phyloP scores from a whole-genome alignment of 2,888 invertebrate species.

The Lacanobia oleracea region DNA sequence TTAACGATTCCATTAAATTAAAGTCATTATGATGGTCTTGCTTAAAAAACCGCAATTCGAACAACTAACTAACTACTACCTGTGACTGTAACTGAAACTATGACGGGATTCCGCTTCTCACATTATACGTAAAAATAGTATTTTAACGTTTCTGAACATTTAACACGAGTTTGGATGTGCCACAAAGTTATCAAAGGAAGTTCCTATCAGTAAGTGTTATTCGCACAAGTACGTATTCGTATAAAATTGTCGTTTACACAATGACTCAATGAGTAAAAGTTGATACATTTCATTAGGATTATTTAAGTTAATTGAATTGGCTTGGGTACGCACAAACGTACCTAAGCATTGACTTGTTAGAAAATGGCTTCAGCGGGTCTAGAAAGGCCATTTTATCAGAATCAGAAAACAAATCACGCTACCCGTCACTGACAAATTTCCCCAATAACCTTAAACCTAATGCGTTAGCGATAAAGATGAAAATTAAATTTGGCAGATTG shows the following conservation, averaged over 20 bases:
- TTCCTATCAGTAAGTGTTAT: conserved; percentile 62
- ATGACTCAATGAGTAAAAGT: conserved; percentile 59
- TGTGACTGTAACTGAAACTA: no score
- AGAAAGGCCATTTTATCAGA: no score
- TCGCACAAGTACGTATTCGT: conserved; percentile 37
- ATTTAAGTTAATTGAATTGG: conserved; percentile 14
- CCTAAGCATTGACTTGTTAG: neutral
- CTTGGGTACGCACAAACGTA: neutral
- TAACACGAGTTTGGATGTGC: conserved; percentile 33
- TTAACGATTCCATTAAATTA: neutral
- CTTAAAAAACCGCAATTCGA: no score
- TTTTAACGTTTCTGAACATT: conserved; percentile 16
- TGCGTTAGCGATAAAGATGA: no score
- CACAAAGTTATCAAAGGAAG: conserved; percentile 64
- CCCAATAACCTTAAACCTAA: no score
- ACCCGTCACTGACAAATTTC: no score
- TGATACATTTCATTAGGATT: conserved; percentile 60
- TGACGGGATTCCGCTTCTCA: neutral
- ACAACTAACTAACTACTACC: no score
- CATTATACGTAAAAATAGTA: conserved; percentile 18
- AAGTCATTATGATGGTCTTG: neutral
- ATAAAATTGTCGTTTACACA: conserved; percentile 53
- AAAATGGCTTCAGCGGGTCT: neutral
- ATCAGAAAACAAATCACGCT: no score
- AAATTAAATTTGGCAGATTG: no score